These are phyloP conservation scores for Pogonocichla stellata DNA, from an alignment of 2,113 vertebrate genomes.

Conservation along the genomic window DNA sequence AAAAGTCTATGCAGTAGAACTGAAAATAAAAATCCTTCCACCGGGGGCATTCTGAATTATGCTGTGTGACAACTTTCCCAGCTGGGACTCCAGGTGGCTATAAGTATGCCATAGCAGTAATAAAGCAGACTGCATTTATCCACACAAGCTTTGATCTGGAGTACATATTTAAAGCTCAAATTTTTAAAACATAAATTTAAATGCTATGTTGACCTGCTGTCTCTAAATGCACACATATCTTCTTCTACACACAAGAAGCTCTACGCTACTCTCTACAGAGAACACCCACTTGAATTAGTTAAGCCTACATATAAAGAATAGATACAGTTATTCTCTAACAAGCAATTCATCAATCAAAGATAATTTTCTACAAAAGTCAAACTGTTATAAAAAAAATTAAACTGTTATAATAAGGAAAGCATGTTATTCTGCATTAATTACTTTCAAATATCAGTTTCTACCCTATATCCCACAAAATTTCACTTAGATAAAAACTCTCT, in stretches of 20 bases:
- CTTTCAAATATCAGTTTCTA: background rate
- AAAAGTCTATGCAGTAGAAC: background rate
- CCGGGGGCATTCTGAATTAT: background rate
- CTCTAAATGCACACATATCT: background rate
- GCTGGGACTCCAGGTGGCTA: background rate
- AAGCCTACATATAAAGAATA: background rate
- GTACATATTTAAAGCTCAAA: background rate
- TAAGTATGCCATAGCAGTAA: background rate
- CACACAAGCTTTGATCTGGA: background rate
- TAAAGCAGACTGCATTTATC: background rate
- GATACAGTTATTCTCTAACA: background rate
- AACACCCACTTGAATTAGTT: background rate
- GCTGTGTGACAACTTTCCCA: background rate
- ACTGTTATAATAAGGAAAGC: background rate
- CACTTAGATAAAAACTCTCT: background rate
- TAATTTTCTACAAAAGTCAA: background rate
- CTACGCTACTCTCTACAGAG: background rate
- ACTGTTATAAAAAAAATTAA: background rate
- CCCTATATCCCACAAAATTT: background rate
- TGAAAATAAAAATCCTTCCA: background rate
- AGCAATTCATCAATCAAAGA: background rate
- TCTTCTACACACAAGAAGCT: background rate
- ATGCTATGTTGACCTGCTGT: background rate
- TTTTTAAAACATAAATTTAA: background rate
- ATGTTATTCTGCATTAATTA: background rate